Evolutionary conservation across 2,888 invertebrate species (phyloP).

Genomic region (Danaus chrysippus): DNA sequence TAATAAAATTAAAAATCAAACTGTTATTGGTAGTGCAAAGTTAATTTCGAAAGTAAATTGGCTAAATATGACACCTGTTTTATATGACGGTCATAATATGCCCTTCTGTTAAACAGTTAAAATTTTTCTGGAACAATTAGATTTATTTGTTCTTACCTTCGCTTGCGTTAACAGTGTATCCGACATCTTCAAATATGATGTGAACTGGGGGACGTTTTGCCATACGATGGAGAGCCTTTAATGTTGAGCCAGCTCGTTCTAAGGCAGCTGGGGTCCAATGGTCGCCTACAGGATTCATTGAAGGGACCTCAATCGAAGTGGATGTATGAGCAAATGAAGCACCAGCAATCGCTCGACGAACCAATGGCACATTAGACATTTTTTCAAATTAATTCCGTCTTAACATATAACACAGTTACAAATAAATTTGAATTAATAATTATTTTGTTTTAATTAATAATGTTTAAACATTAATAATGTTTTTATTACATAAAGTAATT

Average conservation of each 20-base stretch:
- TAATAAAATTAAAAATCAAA: too few relatives aligned
- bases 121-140: too few relatives aligned
- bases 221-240: conserved; percentile 76
- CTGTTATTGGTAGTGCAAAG: too few relatives aligned
- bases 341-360: conserved; percentile 66
- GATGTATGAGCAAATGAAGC: conserved; percentile 55
- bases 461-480: not conserved
- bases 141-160: conserved; percentile 48
- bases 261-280: conserved; percentile 73
- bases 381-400: conserved; percentile 25
- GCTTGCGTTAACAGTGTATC: conserved; percentile 70
- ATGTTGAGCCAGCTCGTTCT: conserved; percentile 70
- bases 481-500: conserved; percentile 1
- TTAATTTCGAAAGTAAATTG: too few relatives aligned
- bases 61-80: too few relatives aligned
- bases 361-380: conserved; percentile 63
- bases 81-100: too few relatives aligned
- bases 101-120: too few relatives aligned
- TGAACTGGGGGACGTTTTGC: conserved; percentile 80
- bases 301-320: conserved; percentile 31
- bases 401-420: conserved; percentile 21
- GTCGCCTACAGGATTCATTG: conserved; percentile 36
- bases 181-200: conserved; percentile 79
- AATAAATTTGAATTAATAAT: not conserved
- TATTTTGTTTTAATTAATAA: too few relatives aligned